Evolutionary conservation across 2,113 vertebrate genomes (phyloP), one percentile per base, ranked within the genome.

Genomic region (Psilopogon haemacephalus): DNA sequence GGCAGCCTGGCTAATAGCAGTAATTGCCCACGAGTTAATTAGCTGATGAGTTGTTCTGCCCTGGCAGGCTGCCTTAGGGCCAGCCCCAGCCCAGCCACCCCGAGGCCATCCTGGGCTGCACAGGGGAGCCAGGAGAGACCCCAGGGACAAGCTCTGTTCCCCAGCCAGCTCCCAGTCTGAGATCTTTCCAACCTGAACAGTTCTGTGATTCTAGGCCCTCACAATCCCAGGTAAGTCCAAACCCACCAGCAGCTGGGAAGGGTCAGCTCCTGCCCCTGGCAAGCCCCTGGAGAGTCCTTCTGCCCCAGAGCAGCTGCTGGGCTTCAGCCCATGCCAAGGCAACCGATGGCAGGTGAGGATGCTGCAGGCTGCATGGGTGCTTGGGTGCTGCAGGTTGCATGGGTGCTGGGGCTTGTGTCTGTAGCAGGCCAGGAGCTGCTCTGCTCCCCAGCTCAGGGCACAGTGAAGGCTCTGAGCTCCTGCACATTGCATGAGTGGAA

Each of bases 401-500:
- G 84, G 77, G 54, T 59, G 69, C 82, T 42, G 48, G 42, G 2
- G 91, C 55, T 16, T 1, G 58, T 11, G 2, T 65, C 19, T 28
- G 82, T 1, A 18, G 76, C 84, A 50, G 26, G 70, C 20, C 4
- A 1, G 38, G 74, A 77, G 62, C 65, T 15, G 71, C 71, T 54
- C 60, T 1, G 5, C 83, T 74, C 19, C 56, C 35, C 6, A 0
- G 10, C 1, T 50, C 73, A 1, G 1, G 1, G 48, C 76, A 8
- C n/a, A 12, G 77, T 0, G 1, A 38, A 73, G 65, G 44, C 5
- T 2, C 58, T 1, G 11, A 8, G 80, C 76, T 89, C 77, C 69
- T 72, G 3, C 33, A 26, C 5, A 0, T 13, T 2, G 3, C 3
- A 28, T 55, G 71, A 52, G 73, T 7, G 65, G 64, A 72, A 58